Evolutionary conservation across 2,888 invertebrate genomes (phyloP).

Genomic region (Pseudococcus jackbeardsleyi): DNA sequence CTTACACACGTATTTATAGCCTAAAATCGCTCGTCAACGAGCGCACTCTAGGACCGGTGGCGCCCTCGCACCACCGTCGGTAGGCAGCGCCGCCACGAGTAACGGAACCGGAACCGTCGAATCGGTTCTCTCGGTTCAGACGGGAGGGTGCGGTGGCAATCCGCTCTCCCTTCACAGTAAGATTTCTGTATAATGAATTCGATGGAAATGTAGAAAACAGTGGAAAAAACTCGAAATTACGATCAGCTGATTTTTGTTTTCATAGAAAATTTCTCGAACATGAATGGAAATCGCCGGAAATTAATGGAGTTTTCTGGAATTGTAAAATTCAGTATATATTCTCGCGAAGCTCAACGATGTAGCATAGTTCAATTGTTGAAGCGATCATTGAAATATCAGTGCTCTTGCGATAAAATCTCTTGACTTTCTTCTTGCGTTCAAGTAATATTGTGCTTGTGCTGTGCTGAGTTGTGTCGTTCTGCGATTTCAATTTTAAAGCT

Average conservation of each 20-base stretch:
- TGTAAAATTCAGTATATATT: background rate
- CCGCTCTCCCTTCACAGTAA: too few relatives aligned
- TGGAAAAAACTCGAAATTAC: background rate
- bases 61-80: too few relatives aligned
- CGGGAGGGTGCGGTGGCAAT: too few relatives aligned
- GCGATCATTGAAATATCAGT: background rate
- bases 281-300: background rate
- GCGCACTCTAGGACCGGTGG: too few relatives aligned
- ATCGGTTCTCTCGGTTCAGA: too few relatives aligned
- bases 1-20: too few relatives aligned
- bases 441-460: background rate
- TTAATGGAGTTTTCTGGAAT: slow-evolving; percentile 34
- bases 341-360: too few relatives aligned
- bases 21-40: too few relatives aligned
- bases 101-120: too few relatives aligned
- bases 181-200: background rate
- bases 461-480: background rate
- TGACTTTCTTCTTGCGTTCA: background rate
- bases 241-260: background rate
- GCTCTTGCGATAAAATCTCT: background rate
- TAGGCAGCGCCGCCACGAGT: too few relatives aligned
- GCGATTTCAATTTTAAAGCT: background rate
- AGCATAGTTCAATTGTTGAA: background rate
- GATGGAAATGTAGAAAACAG: background rate
- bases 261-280: background rate